Percentiles rank a stretch among this genome's conserved stretches.
These are phyloP conservation scores for Penaeus indicus DNA, from an alignment of 1,140 invertebrate genomes.

Conservation along the genomic window DNA sequence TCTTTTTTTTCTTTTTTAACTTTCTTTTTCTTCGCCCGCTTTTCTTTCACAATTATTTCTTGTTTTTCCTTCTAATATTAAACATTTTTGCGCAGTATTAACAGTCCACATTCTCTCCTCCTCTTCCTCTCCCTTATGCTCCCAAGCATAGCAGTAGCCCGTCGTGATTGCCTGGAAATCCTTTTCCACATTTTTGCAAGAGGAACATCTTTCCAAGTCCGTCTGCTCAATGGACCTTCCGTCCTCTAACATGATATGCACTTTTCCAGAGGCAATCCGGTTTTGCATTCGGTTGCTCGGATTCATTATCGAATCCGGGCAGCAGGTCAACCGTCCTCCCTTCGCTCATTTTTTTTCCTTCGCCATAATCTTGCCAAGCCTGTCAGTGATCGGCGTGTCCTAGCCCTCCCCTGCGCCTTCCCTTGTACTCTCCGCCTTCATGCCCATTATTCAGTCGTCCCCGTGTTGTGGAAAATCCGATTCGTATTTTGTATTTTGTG, in stretches of 20 bases:
- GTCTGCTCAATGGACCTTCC: no score
- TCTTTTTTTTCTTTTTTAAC: background rate
- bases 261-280: no score
- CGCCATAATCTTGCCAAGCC: background rate
- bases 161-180: background rate
- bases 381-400: background rate
- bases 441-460: no score
- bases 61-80: background rate
- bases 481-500: no score
- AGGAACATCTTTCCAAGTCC: no score
- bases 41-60: background rate
- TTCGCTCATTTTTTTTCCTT: background rate
- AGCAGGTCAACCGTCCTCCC: background rate
- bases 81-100: background rate
- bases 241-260: no score
- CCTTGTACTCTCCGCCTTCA: no score
- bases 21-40: background rate
- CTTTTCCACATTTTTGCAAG: background rate
- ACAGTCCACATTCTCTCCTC: background rate
- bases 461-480: no score
- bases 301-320: no score
- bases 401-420: no score
- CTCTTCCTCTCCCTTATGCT: background rate
- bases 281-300: no score
- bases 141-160: background rate